Evolutionary conservation across 2,797 vertebrate genomes (phyloP).

Genomic region (Sebastolobus altivelis): DNA sequence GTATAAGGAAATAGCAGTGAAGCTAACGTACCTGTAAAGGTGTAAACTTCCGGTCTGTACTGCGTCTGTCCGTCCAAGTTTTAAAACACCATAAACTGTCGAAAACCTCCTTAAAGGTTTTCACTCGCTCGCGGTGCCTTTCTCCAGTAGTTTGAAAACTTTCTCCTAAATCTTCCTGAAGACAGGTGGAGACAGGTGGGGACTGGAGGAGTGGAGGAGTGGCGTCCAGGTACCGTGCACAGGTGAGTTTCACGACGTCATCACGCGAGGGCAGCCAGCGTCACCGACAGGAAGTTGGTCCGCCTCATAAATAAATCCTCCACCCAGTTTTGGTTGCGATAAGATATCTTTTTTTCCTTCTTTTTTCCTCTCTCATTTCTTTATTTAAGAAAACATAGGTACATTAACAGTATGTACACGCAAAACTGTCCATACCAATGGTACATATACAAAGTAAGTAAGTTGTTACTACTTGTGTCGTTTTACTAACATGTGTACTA

Average conservation of each 20-base stretch:
- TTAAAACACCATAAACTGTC: not conserved
- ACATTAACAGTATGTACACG: not conserved
- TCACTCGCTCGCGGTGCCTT: not conserved
- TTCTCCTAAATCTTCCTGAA: constrained; percentile 35
- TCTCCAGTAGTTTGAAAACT: not conserved
- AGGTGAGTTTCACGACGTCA: constrained; percentile 77
- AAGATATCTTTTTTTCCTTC: fast-evolving
- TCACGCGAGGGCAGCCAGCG: constrained; percentile 24
- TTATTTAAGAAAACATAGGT: not conserved
- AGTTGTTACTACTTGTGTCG: no score
- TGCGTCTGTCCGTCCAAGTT: not conserved
- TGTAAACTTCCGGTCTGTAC: constrained; percentile 18
- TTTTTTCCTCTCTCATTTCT: not conserved
- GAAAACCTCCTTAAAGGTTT: not conserved
- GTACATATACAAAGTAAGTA: no score
- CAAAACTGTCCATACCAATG: not conserved
- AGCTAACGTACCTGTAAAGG: constrained; percentile 39
- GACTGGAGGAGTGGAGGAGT: constrained; percentile 35
- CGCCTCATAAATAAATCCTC: not conserved
- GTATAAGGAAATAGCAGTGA: constrained; percentile 1
- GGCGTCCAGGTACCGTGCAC: constrained; percentile 16
- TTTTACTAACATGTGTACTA: no score
- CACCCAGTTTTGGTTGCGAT: constrained; percentile 10
- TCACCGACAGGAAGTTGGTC: constrained; percentile 19
- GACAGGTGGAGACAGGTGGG: constrained; percentile 43